phyloP scores from a whole-genome alignment of 2,888 invertebrate species.

The Trissolcus brochymenae region DNA sequence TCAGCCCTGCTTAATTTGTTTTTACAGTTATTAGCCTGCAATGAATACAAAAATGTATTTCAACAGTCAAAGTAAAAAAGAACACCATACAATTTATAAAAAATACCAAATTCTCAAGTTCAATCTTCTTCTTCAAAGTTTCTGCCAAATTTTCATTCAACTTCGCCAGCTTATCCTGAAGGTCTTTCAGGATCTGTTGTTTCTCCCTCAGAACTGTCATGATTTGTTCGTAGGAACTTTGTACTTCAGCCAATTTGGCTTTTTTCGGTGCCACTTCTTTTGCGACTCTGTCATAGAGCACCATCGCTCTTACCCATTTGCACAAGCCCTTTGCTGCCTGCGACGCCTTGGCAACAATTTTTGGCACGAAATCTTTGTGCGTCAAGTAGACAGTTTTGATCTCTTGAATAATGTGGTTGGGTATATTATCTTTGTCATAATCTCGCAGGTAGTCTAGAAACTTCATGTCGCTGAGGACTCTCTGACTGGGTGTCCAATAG shows the following conservation, averaged over 20 bases:
- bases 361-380: constrained; percentile 87
- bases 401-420: constrained; percentile 80
- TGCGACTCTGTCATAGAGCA: constrained; percentile 90
- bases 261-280: constrained; percentile 92
- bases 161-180: constrained; percentile 86
- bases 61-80: not conserved
- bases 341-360: constrained; percentile 90
- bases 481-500: constrained; percentile 91
- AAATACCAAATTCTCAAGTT: constrained; percentile 83
- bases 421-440: constrained; percentile 91
- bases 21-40: constrained; percentile 79
- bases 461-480: constrained; percentile 87
- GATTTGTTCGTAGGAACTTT: constrained; percentile 87
- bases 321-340: constrained; percentile 95
- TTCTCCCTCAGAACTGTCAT: constrained; percentile 92
- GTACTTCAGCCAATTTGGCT: constrained; percentile 86
- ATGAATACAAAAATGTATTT: not conserved
- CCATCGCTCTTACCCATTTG: constrained; percentile 94
- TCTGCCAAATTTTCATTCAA: constrained; percentile 83
- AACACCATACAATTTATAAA: not conserved
- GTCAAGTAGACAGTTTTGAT: constrained; percentile 71
- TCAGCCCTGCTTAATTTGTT: constrained; percentile 91
- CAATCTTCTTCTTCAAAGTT: constrained; percentile 82
- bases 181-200: constrained; percentile 84
- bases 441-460: constrained; percentile 86